A percentile compares a stretch with the other conserved stretches of the same genome.
These are phyloP conservation scores for Tetramorium bicarinatum DNA, from an alignment of 2,888 invertebrate species.

Conservation along the genomic window DNA sequence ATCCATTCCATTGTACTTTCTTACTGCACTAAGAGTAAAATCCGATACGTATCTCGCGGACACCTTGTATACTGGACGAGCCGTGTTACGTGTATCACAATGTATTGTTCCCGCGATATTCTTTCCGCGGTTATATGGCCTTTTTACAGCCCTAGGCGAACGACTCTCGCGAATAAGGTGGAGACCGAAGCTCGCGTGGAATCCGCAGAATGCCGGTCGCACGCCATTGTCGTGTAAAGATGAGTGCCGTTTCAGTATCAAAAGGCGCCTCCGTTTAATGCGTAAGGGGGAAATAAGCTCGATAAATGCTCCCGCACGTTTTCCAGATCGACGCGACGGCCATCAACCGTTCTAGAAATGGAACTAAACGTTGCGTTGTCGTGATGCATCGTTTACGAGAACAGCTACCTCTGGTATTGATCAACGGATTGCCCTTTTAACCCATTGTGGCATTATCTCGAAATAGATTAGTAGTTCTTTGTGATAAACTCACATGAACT, in stretches of 20 bases:
- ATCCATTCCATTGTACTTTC: not conserved
- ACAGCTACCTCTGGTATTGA: not conserved
- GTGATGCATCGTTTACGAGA: constrained; percentile 12
- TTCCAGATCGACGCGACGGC: not conserved
- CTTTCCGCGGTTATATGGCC: constrained; percentile 30
- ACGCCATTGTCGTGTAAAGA: constrained; percentile 40
- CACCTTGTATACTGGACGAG: constrained; percentile 10
- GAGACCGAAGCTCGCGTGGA: constrained; percentile 10
- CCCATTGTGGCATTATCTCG: not conserved
- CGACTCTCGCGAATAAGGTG: constrained; percentile 33
- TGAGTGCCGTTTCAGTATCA: constrained; percentile 31
- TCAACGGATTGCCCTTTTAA: constrained; percentile 6
- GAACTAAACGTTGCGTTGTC: not conserved
- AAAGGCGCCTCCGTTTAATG: constrained; percentile 33
- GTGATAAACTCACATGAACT: not conserved
- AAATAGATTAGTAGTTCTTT: not conserved
- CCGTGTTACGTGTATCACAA: constrained; percentile 11
- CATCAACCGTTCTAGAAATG: not conserved
- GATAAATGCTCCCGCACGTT: constrained; percentile 36
- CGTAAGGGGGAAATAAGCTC: constrained; percentile 35
- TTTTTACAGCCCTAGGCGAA: constrained; percentile 29
- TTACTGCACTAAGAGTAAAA: not conserved
- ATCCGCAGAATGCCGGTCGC: constrained; percentile 31
- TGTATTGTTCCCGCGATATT: constrained; percentile 41
- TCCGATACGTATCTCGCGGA: not conserved